Evolutionary conservation across 2,888 invertebrate species (phyloP), one percentile per base, ranked within the genome.

Genomic region (Oxycera nigricornis): DNA sequence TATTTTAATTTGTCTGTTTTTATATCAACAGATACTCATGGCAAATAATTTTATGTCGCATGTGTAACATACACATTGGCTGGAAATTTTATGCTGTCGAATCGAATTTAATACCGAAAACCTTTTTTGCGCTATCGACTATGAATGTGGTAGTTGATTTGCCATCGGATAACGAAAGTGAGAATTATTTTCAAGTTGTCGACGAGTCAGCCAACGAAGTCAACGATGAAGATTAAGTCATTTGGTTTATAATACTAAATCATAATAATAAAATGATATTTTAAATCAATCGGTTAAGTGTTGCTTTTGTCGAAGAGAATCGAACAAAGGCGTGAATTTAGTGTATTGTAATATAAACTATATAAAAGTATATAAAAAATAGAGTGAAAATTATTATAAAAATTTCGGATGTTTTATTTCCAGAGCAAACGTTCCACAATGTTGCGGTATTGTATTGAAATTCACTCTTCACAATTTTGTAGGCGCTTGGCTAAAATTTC

Each of bases 21-120:
- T n/a, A n/a, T n/a, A n/a, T n/a, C n/a, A n/a, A n/a, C 81, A 92
- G 93, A 28, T 95, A 94, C 82, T 90, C 91, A 3, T 95, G 95
- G 95, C 92, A 91, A 31, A 91, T 94, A 72, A 90, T 91, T 39
- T 87, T 89, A 75, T 95, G 95, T 81, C 85, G 85, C 70, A 82
- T 85, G 24, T 95, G 95, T 82, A 82, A 85, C 55, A 86, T 85
- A 57, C 94, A 95, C 82, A 87, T 94, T 79, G 95, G 95, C 1
- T 95, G 95, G 95, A 88, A 88, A 79, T 95, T 94, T 81, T 90
- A 89, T n/a, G 91, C 92, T 0, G 86, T 87, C 4, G 83, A 86
- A 55, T 85, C 86, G 41, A 87, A 88, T 78, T 83, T 94, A 68
- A 87, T 87, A 74, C 94, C 94, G 1, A 85, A 86, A 73, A 87